Percentiles rank a stretch among this genome's conserved stretches.
These are phyloP conservation scores for Graphium colonna DNA, from an alignment of 2,888 invertebrate genomes.

Conservation along the genomic window DNA sequence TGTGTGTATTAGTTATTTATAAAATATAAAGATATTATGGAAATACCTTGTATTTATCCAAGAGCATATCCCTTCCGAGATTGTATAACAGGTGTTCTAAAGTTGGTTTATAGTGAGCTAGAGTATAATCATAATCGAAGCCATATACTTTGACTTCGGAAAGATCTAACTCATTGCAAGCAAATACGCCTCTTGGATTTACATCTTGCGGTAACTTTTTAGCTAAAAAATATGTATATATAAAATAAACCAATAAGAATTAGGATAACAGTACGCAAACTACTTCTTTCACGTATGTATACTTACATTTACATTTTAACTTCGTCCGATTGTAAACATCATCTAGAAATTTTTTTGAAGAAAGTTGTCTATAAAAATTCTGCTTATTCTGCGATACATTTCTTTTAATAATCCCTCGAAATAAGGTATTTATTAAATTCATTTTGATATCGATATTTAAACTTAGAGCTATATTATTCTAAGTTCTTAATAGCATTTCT, in stretches of 20 bases:
- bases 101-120: conserved; percentile 95
- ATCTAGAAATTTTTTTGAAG: conserved; percentile 68
- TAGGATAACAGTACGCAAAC: too few relatives aligned
- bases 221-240: conserved; percentile 74
- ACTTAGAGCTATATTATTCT: not conserved
- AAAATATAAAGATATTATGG: not conserved
- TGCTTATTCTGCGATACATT: conserved; percentile 43
- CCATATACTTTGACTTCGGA: conserved; percentile 96
- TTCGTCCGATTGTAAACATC: conserved; percentile 84
- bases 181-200: conserved; percentile 93
- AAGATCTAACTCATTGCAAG: conserved; percentile 96
- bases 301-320: conserved; percentile 87
- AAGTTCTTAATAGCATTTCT: not conserved
- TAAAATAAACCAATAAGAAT: not conserved
- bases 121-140: conserved; percentile 98
- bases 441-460: conserved; percentile 30
- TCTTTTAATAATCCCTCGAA: conserved; percentile 42
- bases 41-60: conserved; percentile 89
- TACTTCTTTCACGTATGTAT: not conserved
- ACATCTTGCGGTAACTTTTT: conserved; percentile 94
- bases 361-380: conserved; percentile 43
- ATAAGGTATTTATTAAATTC: conserved; percentile 41
- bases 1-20: not conserved
- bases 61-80: conserved; percentile 91
- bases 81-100: conserved; percentile 94